These are phyloP conservation scores for Ridgeia piscesae DNA, from an alignment of 1,140 invertebrate species.

Conservation along the genomic window DNA sequence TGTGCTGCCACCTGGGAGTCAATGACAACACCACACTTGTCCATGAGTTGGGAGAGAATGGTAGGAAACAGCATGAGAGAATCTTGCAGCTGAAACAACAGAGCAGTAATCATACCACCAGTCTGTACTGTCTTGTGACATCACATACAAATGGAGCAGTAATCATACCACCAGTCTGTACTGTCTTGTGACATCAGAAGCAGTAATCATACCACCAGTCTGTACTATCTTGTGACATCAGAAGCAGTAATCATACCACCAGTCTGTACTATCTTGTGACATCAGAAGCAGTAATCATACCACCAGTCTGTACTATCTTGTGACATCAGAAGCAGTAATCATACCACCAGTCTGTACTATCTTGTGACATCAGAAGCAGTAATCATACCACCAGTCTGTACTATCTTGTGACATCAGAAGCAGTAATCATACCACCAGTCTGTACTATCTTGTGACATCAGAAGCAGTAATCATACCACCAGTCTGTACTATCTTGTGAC, in stretches of 20 bases:
- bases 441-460: not conserved
- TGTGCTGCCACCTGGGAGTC: constrained; percentile 68
- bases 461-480: too few species aligned
- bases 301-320: not conserved
- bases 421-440: not conserved
- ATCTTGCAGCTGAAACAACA: constrained; percentile 64
- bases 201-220: not conserved
- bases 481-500: too few species aligned
- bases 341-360: not conserved
- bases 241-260: not conserved
- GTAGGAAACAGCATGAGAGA: constrained; percentile 84
- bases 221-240: not conserved
- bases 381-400: not conserved
- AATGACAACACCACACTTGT: constrained; percentile 75
- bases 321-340: not conserved
- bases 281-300: not conserved
- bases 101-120: not conserved
- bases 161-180: not conserved
- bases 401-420: not conserved
- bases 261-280: not conserved
- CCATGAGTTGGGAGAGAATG: constrained; percentile 71
- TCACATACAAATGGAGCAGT: not conserved
- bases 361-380: not conserved
- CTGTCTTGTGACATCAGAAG: not conserved
- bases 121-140: not conserved